Conservation (phyloP, 1,140 invertebrate species). For the Drosophila prosaltans region DNA sequence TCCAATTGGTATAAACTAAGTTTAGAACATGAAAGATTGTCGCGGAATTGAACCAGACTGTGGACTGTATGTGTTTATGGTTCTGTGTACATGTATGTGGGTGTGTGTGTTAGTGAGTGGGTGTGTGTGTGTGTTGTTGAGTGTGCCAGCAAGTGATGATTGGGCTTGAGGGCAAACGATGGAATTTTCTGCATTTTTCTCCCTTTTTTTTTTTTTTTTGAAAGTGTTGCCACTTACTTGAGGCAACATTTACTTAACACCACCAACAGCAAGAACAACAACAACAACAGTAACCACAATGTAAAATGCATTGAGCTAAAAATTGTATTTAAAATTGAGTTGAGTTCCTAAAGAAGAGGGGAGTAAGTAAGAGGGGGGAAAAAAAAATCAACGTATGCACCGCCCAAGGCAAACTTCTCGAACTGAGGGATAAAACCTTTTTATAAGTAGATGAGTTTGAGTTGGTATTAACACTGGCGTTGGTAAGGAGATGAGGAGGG, state of each 20-base stretch:
- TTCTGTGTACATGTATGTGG: not conserved
- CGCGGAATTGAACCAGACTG: slow-evolving; percentile 60
- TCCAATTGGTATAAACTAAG: slow-evolving; percentile 77
- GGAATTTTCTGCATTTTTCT: slow-evolving; percentile 21
- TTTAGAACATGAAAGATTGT: slow-evolving; percentile 78
- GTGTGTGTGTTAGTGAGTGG: not conserved
- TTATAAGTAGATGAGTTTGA: slow-evolving; percentile 33
- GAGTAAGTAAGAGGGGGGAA: not conserved
- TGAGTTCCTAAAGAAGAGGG: not conserved
- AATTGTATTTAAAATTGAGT: slow-evolving; percentile 77
- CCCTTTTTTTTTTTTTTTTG: slow-evolving; percentile 22
- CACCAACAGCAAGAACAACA: slow-evolving; percentile 56
- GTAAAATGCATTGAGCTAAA: slow-evolving; percentile 62
- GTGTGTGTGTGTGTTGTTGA: not conserved
- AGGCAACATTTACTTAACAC: slow-evolving; percentile 77
- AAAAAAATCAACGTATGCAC: slow-evolving; percentile 53
- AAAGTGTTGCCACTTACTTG: slow-evolving; percentile 73
- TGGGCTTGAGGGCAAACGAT: slow-evolving; percentile 34
- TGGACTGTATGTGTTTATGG: slow-evolving; percentile 13
- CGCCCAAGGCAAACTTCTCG: slow-evolving; percentile 23
- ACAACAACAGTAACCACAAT: slow-evolving; percentile 52
- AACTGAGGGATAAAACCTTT: slow-evolving; percentile 42
- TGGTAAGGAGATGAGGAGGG: not conserved
- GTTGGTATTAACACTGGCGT: not conserved
- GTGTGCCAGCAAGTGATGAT: slow-evolving; percentile 39